Conservation (phyloP, 2,113 vertebrate genomes). For the Chinchilla lanigera region DNA sequence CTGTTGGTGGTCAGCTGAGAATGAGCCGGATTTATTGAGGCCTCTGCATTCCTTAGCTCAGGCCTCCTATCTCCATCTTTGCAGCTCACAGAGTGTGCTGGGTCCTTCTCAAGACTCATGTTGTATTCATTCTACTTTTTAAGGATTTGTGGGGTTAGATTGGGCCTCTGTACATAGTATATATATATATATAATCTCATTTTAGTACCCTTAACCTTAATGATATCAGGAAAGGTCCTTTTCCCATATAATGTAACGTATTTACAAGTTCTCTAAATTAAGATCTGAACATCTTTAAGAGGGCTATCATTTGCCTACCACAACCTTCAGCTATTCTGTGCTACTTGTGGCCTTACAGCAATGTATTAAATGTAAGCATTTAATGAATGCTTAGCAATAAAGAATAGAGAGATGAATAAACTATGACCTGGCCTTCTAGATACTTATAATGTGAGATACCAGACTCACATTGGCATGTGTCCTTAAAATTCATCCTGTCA, state of each 20-base stretch:
- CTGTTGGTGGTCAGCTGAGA: background rate
- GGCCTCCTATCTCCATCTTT: background rate
- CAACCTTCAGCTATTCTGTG: background rate
- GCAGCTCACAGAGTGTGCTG: background rate
- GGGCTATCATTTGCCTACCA: background rate
- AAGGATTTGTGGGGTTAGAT: background rate
- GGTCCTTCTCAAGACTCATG: background rate
- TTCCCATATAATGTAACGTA: background rate
- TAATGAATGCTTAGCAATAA: background rate
- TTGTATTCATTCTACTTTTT: background rate
- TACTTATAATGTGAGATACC: background rate
- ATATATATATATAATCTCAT: background rate
- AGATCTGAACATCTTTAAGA: background rate
- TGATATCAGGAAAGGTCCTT: background rate
- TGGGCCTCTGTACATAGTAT: background rate
- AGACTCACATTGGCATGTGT: background rate
- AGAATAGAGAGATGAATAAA: background rate
- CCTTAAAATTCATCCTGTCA: background rate
- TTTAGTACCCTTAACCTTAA: background rate
- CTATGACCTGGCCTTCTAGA: background rate
- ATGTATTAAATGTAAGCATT: background rate
- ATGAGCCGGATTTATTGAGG: background rate
- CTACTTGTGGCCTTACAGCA: background rate
- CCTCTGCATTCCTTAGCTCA: background rate
- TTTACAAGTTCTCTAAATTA: conserved; percentile 7